Conservation (phyloP, 2,113 vertebrate genomes). For the Andinoacara biseriatus region DNA sequence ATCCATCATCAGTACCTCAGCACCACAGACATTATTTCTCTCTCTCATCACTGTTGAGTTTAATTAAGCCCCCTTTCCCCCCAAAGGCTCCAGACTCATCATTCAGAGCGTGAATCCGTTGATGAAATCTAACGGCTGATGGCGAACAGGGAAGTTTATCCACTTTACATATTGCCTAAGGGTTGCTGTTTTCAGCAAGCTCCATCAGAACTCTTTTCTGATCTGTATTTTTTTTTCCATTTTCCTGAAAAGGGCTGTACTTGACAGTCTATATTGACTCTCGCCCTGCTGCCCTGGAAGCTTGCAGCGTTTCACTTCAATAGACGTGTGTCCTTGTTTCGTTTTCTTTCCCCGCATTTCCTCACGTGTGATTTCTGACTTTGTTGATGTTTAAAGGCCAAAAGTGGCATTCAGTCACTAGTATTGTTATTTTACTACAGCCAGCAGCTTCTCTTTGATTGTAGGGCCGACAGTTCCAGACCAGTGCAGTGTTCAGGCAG, state of each 20-base stretch:
- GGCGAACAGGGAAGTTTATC: neutral
- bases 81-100: neutral
- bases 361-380: neutral
- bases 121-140: neutral
- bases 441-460: neutral
- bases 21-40: neutral
- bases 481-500: neutral
- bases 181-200: neutral
- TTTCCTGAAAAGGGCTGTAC: neutral
- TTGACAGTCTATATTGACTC: neutral
- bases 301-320: neutral
- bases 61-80: neutral
- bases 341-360: neutral
- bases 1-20: neutral
- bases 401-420: neutral
- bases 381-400: neutral
- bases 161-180: neutral
- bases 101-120: neutral
- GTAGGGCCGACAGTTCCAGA: neutral
- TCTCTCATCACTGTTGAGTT: neutral
- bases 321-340: neutral
- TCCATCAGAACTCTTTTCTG: constrained; percentile 3
- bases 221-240: neutral
- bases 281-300: neutral
- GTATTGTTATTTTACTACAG: neutral